Evolutionary conservation across 2,797 vertebrate genomes (phyloP), one percentile per base, ranked within the genome.

Genomic region (Siniperca undulata): DNA sequence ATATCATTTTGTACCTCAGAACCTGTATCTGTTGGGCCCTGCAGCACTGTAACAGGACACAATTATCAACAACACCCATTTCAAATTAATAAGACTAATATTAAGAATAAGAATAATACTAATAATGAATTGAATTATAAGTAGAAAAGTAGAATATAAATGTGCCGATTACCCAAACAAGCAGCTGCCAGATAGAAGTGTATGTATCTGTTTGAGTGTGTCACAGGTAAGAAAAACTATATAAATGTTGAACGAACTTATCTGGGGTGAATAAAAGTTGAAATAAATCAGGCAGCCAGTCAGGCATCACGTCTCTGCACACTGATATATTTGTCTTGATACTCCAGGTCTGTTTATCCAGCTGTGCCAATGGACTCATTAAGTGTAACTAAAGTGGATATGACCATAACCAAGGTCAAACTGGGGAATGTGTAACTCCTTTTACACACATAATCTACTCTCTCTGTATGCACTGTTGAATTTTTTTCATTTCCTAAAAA

Each of bases 281-380:
- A 56, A 59, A 77, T 68, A 74, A 80, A 72, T 70, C 65, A 68
- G n/a, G 42, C 48, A 36, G 19, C 68, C 42, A 61, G 72, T 38
- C 64, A 24, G 24, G 52, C 24, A 30, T 74, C 56, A 58, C 3
- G 11, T 74, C 42, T 78, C 27, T 74, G 36, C 44, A 67, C 5
- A 2, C 8, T 66, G 58, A 83, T 55, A 22, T 67, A 70, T 80
- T 76, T 69, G 27, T 64, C 62, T 66, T 72, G 30, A 64, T 74
- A 67, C 44, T 70, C 78, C 5, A 72, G 65, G 22, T 55, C 62
- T 88, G 77, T 88, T 89, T 87, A 72, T 88, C 65, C 84, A 93
- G 91, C 82, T 92, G 91, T 70, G 50, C n/a, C 72, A 68, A 83
- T 77, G 82, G 76, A 62, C 46, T 67, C 70, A 66, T 77, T 64